phyloP scores from a whole-genome alignment of 2,888 invertebrate genomes.

The Cataglyphis livida region DNA sequence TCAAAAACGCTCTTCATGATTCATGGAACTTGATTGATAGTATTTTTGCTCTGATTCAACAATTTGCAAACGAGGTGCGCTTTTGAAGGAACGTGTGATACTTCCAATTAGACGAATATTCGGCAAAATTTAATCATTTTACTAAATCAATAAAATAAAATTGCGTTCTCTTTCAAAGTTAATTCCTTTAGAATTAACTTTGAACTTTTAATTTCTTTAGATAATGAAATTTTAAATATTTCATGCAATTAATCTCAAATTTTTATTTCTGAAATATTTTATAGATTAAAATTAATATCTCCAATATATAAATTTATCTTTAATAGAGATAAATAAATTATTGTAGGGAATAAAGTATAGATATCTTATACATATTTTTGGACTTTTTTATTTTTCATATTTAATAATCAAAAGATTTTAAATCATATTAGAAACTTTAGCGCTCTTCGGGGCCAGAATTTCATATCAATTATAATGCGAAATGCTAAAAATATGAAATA shows the following conservation, averaged over 20 bases:
- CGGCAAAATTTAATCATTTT: slow-evolving; percentile 7
- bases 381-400: background rate
- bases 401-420: background rate
- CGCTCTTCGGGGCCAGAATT: background rate
- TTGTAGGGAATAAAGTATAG: background rate
- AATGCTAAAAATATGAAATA: background rate
- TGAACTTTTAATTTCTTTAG: background rate
- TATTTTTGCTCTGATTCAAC: slow-evolving; percentile 55
- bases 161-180: background rate
- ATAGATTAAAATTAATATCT: background rate
- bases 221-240: background rate
- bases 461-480: no score
- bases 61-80: slow-evolving; percentile 24
- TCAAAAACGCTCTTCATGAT: slow-evolving; percentile 46
- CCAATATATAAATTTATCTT: background rate
- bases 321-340: background rate
- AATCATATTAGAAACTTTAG: background rate
- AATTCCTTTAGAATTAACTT: background rate
- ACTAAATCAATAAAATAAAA: background rate
- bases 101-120: slow-evolving; percentile 39
- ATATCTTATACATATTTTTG: background rate
- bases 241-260: slow-evolving; percentile 2
- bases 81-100: slow-evolving; percentile 12
- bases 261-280: background rate
- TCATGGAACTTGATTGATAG: slow-evolving; percentile 66